Base-by-base conservation (phyloP, 2,113 vertebrate genomes). In the Ictalurus punctatus region DNA sequence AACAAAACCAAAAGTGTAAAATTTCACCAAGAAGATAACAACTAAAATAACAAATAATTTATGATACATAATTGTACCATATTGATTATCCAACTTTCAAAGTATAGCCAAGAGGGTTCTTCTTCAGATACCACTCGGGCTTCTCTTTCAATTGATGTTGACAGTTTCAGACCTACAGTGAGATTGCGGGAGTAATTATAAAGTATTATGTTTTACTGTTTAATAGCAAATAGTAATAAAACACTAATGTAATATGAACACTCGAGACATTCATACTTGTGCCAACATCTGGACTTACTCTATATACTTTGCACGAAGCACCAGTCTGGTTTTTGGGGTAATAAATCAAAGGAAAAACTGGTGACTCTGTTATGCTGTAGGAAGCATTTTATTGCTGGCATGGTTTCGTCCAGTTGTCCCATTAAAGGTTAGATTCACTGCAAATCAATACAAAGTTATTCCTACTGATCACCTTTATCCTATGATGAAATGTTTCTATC, bases 91-190 rank as follows among this genome's bases (percentile, higher is more conserved):
- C 48, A 52, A 9, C 48, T 52, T 52, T 52, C 9, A 52, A 52
- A 52, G 48, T 10, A 52, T 10, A 52, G 48, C 98, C 98, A 27
- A 90, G 56, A 0, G 97, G 96, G 85, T 95, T 97, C 93, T 96
- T 98, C 89, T 96, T 92, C 83, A 98, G 94, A 92, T 95, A 96
- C 98, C 98, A 99, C 0, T 98, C 97, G 1, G 98, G 98, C 92
- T 99, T 99, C 59, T 95, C 95, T 92, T 96, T 96, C 91, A 98
- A 90, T 98, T 94, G 91, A 99, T 97, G 90, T 99, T 99, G 90
- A 99, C 83, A 4, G 94, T 90, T 79, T 99, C 97, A 89, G 97
- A 89, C 61, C 98, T 99, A 82, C 97, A 78, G 89, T 86, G 76
- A 90, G 86, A 91, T 89, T 44, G 30, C 19, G 6, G 54, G 25